Conservation (phyloP, 1,140 invertebrate genomes). For the Rhyzopertha dominica region DNA sequence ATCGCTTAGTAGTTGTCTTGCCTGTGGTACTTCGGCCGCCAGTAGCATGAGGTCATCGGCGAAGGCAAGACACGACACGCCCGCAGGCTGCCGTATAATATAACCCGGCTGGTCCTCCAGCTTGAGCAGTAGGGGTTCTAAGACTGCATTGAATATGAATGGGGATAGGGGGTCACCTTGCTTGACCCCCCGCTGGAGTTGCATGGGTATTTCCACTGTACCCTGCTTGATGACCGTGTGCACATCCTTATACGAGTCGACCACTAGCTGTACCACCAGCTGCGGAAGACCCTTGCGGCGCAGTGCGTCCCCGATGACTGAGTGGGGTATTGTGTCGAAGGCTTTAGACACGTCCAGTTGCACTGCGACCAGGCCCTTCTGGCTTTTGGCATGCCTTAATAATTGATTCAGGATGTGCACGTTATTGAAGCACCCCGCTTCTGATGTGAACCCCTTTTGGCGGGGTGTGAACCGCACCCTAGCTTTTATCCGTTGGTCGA, state of each 20-base stretch:
- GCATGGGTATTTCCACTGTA: conserved; percentile 9
- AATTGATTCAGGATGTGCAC: conserved; percentile 11
- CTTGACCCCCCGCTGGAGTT: conserved; percentile 38
- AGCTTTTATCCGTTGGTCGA: conserved; percentile 22
- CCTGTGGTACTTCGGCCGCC: conserved; percentile 12
- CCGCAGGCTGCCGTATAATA: neutral
- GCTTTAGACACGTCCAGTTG: conserved; percentile 34
- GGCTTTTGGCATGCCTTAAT: conserved; percentile 11
- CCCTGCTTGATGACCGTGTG: conserved; percentile 3
- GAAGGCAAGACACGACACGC: conserved; percentile 30
- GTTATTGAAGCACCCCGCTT: conserved; percentile 24
- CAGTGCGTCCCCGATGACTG: conserved; percentile 16
- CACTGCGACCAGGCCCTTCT: conserved; percentile 17
- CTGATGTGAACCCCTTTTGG: conserved; percentile 29
- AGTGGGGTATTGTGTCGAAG: conserved; percentile 35
- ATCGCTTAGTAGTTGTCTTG: conserved; percentile 15
- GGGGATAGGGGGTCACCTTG: conserved; percentile 45
- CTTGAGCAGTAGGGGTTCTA: conserved; percentile 31
- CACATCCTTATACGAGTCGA: conserved; percentile 9
- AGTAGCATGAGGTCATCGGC: conserved; percentile 38
- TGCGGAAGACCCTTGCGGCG: conserved; percentile 3
- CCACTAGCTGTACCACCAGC: neutral
- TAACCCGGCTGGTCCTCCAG: conserved; percentile 10
- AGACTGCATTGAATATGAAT: conserved; percentile 40
- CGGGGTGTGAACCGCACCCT: conserved; percentile 10